A percentile compares a stretch with the other conserved stretches of the same genome.
Evolutionary conservation across 2,797 vertebrate genomes (phyloP).

Genomic region (Acrossocheilus fasciatus): DNA sequence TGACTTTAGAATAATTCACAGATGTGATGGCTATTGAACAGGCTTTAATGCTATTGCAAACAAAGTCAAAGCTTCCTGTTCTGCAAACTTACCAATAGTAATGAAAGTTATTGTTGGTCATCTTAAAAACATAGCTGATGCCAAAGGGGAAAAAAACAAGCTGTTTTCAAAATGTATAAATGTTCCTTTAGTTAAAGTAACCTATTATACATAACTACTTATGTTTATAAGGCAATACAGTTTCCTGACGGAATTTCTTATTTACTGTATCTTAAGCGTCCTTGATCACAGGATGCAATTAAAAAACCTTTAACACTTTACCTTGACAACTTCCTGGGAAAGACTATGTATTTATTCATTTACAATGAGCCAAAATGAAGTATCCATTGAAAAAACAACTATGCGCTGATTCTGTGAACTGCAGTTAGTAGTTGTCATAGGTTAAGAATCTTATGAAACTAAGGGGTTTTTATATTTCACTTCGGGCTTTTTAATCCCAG

Average conservation of each 20-base stretch:
- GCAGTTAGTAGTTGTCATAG: not conserved
- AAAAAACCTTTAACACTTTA: not conserved
- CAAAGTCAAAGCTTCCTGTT: not conserved
- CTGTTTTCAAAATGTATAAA: not conserved
- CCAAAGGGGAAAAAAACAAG: not conserved
- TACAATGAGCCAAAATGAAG: not conserved
- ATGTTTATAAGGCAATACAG: not conserved
- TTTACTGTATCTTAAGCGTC: not conserved
- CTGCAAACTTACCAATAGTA: not conserved
- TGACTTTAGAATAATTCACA: not conserved
- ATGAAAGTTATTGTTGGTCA: not conserved
- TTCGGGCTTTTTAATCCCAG: not conserved
- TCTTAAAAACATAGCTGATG: not conserved
- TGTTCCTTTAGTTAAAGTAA: not conserved
- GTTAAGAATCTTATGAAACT: slow-evolving; percentile 3
- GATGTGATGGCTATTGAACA: not conserved
- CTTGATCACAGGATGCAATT: slow-evolving; percentile 2
- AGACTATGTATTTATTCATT: not conserved
- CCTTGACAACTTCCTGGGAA: not conserved
- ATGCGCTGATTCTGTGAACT: not conserved
- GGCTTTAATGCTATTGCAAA: not conserved
- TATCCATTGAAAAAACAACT: not conserved
- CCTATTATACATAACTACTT: not conserved
- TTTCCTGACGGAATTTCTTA: not conserved
- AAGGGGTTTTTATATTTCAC: not conserved